Percentiles rank a stretch among this genome's conserved stretches.
Conservation (phyloP, 2,113 vertebrate genomes). For the Oryzias woworae region DNA sequence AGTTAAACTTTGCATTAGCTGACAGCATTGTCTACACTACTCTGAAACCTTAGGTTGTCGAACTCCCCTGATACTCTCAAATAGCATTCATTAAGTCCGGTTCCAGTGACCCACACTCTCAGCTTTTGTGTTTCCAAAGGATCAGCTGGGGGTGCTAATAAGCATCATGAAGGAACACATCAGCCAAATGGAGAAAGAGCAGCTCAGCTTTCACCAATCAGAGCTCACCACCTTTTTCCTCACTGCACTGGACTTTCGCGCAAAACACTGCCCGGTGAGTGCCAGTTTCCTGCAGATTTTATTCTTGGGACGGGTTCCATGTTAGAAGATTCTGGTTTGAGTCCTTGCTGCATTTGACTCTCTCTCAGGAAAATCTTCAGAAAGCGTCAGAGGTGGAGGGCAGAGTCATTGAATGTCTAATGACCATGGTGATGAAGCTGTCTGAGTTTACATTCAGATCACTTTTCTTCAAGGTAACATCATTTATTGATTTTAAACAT, state of each 20-base stretch:
- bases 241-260: constrained; percentile 86
- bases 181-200: constrained; percentile 83
- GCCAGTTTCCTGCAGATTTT: too few relatives aligned
- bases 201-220: constrained; percentile 85
- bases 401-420: constrained; percentile 83
- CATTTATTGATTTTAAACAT: too few relatives aligned
- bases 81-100: too few relatives aligned
- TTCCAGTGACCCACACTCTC: neutral
- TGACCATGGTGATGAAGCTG: constrained; percentile 94
- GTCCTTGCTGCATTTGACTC: neutral
- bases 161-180: constrained; percentile 89
- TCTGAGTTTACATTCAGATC: constrained; percentile 94
- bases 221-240: constrained; percentile 91
- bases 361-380: constrained; percentile 81
- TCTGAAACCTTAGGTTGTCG: too few relatives aligned
- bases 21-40: too few relatives aligned
- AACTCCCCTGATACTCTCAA: too few relatives aligned
- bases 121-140: constrained; percentile 62
- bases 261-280: constrained; percentile 82
- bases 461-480: constrained; percentile 92
- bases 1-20: too few relatives aligned
- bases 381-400: constrained; percentile 81
- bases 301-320: neutral
- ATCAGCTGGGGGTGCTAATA: constrained; percentile 83
- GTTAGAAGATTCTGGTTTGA: neutral